Conservation (phyloP, 2,797 vertebrate species). For the Bovichtus diacanthus region DNA sequence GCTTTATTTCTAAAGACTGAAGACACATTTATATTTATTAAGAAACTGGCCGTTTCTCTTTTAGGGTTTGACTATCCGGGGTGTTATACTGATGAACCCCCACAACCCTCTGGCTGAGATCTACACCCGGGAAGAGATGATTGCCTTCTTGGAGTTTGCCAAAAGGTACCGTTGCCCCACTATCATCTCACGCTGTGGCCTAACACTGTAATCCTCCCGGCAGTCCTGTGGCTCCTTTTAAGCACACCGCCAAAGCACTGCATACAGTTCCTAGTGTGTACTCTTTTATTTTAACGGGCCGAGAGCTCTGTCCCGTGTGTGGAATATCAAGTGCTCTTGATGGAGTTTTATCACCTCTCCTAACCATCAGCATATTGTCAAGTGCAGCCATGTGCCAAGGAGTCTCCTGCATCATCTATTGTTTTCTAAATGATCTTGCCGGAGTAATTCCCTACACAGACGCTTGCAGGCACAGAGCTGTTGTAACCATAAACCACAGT, state of each 20-base stretch:
- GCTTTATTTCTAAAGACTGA: slow-evolving; percentile 13
- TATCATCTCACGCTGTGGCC: slow-evolving; percentile 14
- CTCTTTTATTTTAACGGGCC: slow-evolving; percentile 39
- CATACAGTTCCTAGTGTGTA: slow-evolving; percentile 32
- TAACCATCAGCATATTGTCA: slow-evolving; percentile 71
- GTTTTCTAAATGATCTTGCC: slow-evolving; percentile 65
- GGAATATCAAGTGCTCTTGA: slow-evolving; percentile 60
- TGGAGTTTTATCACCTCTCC: slow-evolving; percentile 59
- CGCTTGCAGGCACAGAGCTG: slow-evolving; percentile 42
- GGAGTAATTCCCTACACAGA: slow-evolving; percentile 39
- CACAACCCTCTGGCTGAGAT: slow-evolving; percentile 96
- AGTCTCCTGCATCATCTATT: slow-evolving; percentile 53
- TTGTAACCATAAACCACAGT: slow-evolving; percentile 64
- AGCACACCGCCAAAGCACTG: slow-evolving; percentile 22
- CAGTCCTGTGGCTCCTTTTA: slow-evolving; percentile 34
- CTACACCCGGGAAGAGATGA: slow-evolving; percentile 90
- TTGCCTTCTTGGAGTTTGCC: slow-evolving; percentile 92
- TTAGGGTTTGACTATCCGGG: slow-evolving; percentile 90
- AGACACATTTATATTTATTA: slow-evolving; percentile 9
- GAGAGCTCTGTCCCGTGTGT: slow-evolving; percentile 42
- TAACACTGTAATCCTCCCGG: slow-evolving; percentile 21
- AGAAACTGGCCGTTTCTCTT: slow-evolving; percentile 33
- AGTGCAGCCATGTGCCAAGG: slow-evolving; percentile 58
- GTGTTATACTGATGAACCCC: slow-evolving; percentile 94
- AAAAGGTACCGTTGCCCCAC: slow-evolving; percentile 87